Conservation (phyloP, 2,797 vertebrate species). For the Alcedo quadribrachys region DNA sequence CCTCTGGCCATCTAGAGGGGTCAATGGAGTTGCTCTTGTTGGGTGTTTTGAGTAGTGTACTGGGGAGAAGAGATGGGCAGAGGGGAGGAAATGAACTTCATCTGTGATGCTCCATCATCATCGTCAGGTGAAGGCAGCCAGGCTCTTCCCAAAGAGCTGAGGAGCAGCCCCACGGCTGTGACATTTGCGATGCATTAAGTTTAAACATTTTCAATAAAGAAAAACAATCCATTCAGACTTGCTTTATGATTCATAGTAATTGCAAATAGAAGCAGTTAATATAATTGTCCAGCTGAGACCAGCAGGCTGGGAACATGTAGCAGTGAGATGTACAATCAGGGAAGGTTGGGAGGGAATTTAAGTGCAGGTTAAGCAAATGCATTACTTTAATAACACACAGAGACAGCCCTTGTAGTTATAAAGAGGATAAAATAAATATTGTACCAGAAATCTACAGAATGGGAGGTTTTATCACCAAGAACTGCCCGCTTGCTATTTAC, state of each 20-base stretch:
- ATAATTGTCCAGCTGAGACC: constrained; percentile 68
- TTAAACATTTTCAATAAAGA: constrained; percentile 74
- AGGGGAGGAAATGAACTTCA: background rate
- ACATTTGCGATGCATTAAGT: constrained; percentile 65
- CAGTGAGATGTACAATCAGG: constrained; percentile 67
- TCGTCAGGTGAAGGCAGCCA: background rate
- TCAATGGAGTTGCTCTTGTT: rapidly evolving
- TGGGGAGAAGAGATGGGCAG: background rate
- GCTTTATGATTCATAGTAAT: constrained; percentile 69
- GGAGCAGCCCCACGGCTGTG: background rate
- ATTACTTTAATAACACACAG: constrained; percentile 73
- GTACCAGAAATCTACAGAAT: constrained; percentile 71
- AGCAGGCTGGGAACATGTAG: constrained; percentile 43
- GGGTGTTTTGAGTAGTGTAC: rapidly evolving
- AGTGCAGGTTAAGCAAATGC: constrained; percentile 75
- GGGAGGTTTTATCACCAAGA: constrained; percentile 74
- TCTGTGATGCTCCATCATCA: rapidly evolving
- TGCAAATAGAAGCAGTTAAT: constrained; percentile 61
- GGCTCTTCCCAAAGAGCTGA: background rate
- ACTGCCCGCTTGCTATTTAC: constrained; percentile 75
- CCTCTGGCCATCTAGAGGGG: rapidly evolving
- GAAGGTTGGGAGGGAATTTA: constrained; percentile 59
- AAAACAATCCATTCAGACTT: constrained; percentile 61
- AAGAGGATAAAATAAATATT: constrained; percentile 77
- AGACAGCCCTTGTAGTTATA: constrained; percentile 69